These are phyloP conservation scores for Bombus sylvicola DNA, from an alignment of 1,140 invertebrate species.

Conservation along the genomic window DNA sequence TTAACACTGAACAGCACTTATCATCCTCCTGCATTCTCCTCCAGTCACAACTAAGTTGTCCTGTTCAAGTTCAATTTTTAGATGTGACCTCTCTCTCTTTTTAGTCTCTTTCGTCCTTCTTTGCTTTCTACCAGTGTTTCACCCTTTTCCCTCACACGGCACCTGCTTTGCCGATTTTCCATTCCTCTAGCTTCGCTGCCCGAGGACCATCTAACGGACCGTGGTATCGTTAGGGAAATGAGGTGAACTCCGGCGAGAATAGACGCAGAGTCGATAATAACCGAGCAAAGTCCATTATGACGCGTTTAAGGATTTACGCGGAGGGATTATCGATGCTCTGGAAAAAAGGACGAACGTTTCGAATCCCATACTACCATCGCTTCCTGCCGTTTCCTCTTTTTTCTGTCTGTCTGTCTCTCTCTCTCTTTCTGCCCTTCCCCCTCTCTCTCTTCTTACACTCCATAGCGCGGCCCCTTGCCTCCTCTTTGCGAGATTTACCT, in stretches of 20 bases:
- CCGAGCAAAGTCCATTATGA: conserved; percentile 63
- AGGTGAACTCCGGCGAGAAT: conserved; percentile 33
- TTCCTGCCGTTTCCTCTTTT: conserved; percentile 19
- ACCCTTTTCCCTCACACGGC: neutral
- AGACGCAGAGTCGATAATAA: conserved; percentile 61
- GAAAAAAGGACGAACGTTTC: conserved; percentile 6
- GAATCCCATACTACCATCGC: conserved; percentile 6
- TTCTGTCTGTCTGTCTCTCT: too few species aligned
- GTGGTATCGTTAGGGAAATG: conserved; percentile 36
- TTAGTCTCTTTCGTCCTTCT: neutral
- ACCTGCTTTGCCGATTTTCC: neutral
- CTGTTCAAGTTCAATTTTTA: conserved; percentile 44
- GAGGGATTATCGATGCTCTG: conserved; percentile 47
- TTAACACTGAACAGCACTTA: conserved; percentile 69
- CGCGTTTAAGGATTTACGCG: conserved; percentile 62
- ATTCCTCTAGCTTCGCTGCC: conserved; percentile 7
- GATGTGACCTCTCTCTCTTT: conserved; percentile 16
- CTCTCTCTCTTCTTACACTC: neutral
- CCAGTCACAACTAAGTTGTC: conserved; percentile 49
- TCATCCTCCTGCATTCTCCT: conserved; percentile 54
- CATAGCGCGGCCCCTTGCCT: neutral
- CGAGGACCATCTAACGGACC: conserved; percentile 30
- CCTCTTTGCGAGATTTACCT: conserved; percentile 57
- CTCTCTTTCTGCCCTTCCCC: neutral
- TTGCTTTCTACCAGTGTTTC: neutral